A percentile compares a stretch with the other conserved stretches of the same genome.
These are phyloP conservation scores for Actinostola sp. DNA, from an alignment of 92 coral and sea anemone species.

Conservation along the genomic window DNA sequence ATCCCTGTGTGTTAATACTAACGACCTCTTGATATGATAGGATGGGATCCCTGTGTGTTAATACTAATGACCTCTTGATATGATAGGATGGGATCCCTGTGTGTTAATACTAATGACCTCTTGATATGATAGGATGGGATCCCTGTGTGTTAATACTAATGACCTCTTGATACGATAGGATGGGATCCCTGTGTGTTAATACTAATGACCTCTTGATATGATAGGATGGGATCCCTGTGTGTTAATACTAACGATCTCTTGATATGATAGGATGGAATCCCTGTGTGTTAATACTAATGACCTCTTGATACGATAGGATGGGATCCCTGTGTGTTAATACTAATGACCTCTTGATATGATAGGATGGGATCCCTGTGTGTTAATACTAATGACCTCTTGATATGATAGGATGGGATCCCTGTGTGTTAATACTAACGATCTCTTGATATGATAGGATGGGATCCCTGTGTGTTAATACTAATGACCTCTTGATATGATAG, in stretches of 20 bases:
- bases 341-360: neutral
- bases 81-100: constrained; percentile 23
- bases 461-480: neutral
- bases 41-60: neutral
- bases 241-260: neutral
- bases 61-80: neutral
- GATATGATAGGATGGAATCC: constrained; percentile 19
- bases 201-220: neutral
- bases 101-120: neutral
- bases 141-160: neutral
- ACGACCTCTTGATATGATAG: neutral
- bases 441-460: constrained; percentile 17
- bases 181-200: constrained; percentile 6
- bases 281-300: neutral
- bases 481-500: neutral
- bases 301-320: neutral
- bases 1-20: neutral
- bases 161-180: constrained; percentile 9
- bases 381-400: neutral
- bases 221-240: neutral
- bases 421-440: neutral
- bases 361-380: constrained; percentile 23
- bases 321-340: neutral
- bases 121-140: neutral
- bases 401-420: neutral